Conservation (phyloP, 2,888 invertebrate species). For the Lydus trimaculatus region DNA sequence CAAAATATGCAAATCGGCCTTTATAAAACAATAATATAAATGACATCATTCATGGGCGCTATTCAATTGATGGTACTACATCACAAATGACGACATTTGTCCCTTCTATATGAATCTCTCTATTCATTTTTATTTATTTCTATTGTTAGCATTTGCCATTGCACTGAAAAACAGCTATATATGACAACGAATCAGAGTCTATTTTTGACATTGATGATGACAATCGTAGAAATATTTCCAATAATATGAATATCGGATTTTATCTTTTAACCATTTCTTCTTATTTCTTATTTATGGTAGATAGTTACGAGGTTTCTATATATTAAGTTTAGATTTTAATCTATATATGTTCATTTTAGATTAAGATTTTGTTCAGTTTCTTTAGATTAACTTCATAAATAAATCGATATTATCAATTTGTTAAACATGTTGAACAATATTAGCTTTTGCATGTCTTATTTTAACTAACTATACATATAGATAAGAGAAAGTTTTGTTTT, state of each 20-base stretch:
- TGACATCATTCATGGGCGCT: constrained; percentile 25
- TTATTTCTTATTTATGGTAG: too few relatives aligned
- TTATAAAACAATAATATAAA: constrained; percentile 25
- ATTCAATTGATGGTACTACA: constrained; percentile 26
- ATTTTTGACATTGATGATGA: neutral
- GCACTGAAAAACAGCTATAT: constrained; percentile 27
- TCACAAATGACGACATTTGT: constrained; percentile 32
- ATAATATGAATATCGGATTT: neutral
- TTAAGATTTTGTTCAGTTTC: neutral
- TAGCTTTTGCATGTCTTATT: neutral
- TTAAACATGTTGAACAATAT: neutral
- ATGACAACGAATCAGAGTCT: too few relatives aligned
- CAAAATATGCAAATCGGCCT: constrained; percentile 17
- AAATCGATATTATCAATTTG: neutral
- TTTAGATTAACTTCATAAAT: neutral
- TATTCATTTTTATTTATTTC: constrained; percentile 25
- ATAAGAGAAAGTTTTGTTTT: neutral
- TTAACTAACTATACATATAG: neutral
- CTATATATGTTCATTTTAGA: neutral
- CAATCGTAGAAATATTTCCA: neutral
- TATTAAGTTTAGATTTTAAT: neutral
- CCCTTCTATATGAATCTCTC: constrained; percentile 23
- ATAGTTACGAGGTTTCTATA: neutral
- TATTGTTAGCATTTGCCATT: constrained; percentile 23
- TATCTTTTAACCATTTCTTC: neutral